These are phyloP conservation scores for Dryocosmus kuriphilus DNA, from an alignment of 2,888 invertebrate genomes.

Conservation along the genomic window DNA sequence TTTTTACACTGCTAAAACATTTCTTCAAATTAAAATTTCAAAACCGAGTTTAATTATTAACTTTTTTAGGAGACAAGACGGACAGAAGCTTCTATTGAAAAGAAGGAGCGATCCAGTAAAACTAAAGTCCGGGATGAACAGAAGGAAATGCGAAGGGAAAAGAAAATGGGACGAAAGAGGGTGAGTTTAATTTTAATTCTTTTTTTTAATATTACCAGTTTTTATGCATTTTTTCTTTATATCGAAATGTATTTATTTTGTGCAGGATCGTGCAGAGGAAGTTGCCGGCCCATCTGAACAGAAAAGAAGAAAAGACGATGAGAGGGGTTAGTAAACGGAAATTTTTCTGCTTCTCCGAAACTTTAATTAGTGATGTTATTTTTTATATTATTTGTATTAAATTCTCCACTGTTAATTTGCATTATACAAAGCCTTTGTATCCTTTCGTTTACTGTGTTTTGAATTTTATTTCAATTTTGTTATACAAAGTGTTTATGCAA, in stretches of 20 bases:
- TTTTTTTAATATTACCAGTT: slow-evolving; percentile 31
- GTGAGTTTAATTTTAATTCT: slow-evolving; percentile 77
- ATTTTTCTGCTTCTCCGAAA: slow-evolving; percentile 41
- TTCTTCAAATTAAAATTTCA: neutral
- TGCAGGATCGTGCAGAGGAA: slow-evolving; percentile 87
- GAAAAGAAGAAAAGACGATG: slow-evolving; percentile 89
- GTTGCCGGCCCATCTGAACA: slow-evolving; percentile 82
- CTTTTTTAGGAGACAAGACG: slow-evolving; percentile 70
- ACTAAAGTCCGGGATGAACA: slow-evolving; percentile 84
- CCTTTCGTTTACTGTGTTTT: slow-evolving; percentile 23
- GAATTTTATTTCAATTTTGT: slow-evolving; percentile 39
- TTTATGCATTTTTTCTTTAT: slow-evolving; percentile 24
- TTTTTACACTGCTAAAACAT: slow-evolving; percentile 44
- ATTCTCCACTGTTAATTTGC: slow-evolving; percentile 27
- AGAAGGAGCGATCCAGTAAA: slow-evolving; percentile 75
- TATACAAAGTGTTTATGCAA: slow-evolving; percentile 40
- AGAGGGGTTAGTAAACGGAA: slow-evolving; percentile 81
- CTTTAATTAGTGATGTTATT: slow-evolving; percentile 31
- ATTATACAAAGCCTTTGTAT: slow-evolving; percentile 22
- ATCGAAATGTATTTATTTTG: slow-evolving; percentile 42
- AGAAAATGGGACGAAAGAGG: slow-evolving; percentile 89
- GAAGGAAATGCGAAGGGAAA: slow-evolving; percentile 88
- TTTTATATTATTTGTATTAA: slow-evolving; percentile 10
- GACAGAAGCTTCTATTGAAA: slow-evolving; percentile 67
- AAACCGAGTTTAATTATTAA: neutral